These are phyloP conservation scores for Parapsyche elsis DNA, from an alignment of 1,140 invertebrate genomes.

Conservation along the genomic window DNA sequence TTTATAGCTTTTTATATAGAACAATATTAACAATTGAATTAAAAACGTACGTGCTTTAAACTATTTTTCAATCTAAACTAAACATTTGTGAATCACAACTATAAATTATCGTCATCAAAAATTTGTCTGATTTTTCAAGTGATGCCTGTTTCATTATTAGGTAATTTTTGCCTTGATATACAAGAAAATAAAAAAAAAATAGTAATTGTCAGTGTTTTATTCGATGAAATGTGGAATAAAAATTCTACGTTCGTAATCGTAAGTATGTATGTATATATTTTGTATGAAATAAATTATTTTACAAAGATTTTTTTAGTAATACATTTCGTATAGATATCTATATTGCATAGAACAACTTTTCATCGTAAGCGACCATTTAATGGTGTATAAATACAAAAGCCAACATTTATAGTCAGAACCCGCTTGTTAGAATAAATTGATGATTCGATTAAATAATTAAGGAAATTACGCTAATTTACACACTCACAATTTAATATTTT, in stretches of 20 bases:
- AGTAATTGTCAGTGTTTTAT: no score
- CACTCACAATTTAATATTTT: no score
- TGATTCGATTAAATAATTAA: no score
- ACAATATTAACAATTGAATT: background rate
- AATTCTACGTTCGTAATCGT: background rate
- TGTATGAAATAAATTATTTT: conserved; percentile 4
- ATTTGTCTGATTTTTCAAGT: background rate
- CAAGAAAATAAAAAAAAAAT: no score
- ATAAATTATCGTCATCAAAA: no score
- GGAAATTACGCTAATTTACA: no score
- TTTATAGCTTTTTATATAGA: conserved; percentile 4
- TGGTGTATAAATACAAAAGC: background rate
- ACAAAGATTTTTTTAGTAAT: background rate
- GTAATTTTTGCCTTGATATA: conserved; percentile 1
- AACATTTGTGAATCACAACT: background rate
- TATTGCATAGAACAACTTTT: background rate
- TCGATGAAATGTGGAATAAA: background rate
- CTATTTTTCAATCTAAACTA: background rate
- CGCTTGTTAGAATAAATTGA: no score
- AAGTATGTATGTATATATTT: background rate
- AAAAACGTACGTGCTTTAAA: background rate
- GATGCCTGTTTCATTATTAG: background rate
- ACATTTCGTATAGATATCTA: background rate
- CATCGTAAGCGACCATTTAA: background rate
- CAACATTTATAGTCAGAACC: no score